Percentiles rank a stretch among this genome's conserved stretches.
Conservation (phyloP, 2,888 invertebrate species). For the Tetranychus truncatus region DNA sequence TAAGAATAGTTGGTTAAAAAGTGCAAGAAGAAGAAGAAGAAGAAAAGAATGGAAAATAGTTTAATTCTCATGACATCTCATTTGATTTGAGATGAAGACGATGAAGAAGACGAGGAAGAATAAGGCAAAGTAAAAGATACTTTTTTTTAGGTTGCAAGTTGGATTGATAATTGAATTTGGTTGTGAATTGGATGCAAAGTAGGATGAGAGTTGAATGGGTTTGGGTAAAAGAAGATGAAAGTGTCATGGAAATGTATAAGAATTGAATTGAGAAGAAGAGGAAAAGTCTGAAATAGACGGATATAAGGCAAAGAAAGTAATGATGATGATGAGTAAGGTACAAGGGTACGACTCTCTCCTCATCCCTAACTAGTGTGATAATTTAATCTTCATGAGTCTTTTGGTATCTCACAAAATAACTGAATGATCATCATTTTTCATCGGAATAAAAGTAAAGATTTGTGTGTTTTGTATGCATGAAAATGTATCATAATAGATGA, state of each 20-base stretch:
- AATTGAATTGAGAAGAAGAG: background rate
- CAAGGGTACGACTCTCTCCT: no score
- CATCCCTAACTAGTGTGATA: no score
- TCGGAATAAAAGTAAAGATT: no score
- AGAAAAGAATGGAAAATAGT: background rate
- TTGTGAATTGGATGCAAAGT: constrained; percentile 1
- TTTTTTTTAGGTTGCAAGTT: background rate
- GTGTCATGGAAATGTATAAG: background rate
- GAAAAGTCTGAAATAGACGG: no score
- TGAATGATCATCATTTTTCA: no score
- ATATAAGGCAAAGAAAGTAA: no score
- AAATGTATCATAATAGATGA: no score
- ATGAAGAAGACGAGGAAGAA: background rate
- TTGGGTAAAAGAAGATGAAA: background rate
- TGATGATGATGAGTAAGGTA: no score
- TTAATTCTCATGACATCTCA: background rate
- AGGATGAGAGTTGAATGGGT: background rate
- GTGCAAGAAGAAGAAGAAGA: background rate
- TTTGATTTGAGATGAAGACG: background rate
- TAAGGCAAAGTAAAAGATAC: background rate
- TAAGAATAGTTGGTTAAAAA: no score
- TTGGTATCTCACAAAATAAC: no score
- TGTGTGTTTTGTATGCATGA: no score
- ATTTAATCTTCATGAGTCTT: no score
- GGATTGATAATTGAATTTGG: background rate